Conservation (phyloP, 2,113 vertebrate species). For the Chlorocebus sabaeus region DNA sequence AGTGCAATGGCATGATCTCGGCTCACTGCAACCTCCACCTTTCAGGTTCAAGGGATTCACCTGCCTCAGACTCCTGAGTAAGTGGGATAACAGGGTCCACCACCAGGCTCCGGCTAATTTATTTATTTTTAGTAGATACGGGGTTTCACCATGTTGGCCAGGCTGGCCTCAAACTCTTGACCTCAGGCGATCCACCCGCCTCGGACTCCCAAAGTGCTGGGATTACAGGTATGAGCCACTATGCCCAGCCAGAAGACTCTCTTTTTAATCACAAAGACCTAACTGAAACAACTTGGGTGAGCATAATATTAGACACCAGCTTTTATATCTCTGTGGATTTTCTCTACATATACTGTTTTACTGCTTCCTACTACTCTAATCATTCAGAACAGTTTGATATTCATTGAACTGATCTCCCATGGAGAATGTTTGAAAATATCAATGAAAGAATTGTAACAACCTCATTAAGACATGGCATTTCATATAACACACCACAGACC, state of each 20-base stretch:
- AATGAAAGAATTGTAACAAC: background rate
- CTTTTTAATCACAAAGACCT: background rate
- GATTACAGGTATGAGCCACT: background rate
- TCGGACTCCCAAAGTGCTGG: too few relatives aligned
- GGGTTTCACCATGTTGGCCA: background rate
- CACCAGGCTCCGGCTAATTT: background rate
- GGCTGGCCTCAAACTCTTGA: too few relatives aligned
- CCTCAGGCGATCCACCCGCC: too few relatives aligned
- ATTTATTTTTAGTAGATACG: background rate
- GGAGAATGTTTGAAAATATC: background rate
- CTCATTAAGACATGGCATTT: conserved; percentile 26
- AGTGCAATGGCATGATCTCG: too few relatives aligned
- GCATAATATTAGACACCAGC: background rate
- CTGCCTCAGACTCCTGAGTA: too few relatives aligned
- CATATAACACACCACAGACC: background rate
- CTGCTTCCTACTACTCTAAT: background rate
- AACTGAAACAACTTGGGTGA: background rate
- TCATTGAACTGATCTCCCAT: background rate
- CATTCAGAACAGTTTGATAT: background rate
- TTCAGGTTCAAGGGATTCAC: too few relatives aligned
- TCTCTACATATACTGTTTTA: background rate
- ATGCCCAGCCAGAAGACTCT: background rate
- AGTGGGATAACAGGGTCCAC: too few relatives aligned
- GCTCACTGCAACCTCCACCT: too few relatives aligned
- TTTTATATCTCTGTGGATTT: background rate